Conservation (phyloP, 1,140 invertebrate genomes). For the Chlorops oryzae region DNA sequence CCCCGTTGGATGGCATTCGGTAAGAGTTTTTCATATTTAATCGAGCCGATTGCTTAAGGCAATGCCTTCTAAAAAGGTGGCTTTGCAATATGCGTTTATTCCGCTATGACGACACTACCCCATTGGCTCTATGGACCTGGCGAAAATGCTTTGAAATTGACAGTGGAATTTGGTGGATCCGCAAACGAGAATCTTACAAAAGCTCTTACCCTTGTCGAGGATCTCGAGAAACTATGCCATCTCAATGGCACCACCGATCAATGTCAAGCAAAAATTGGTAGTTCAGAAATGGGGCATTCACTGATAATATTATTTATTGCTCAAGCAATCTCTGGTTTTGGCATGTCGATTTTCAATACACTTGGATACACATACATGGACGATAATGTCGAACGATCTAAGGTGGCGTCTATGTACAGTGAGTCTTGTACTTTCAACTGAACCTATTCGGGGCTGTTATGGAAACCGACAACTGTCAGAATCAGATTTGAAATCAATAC, state of each 20-base stretch:
- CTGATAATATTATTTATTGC: constrained; percentile 56
- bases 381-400: constrained; percentile 63
- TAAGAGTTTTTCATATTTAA: constrained; percentile 14
- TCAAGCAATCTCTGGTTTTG: constrained; percentile 60
- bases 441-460: too few species aligned
- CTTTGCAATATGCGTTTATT: constrained; percentile 61
- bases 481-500: too few species aligned
- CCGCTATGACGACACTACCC: constrained; percentile 62
- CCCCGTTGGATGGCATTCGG: constrained; percentile 41
- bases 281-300: constrained; percentile 54
- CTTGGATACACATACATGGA: constrained; percentile 64
- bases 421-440: too few species aligned
- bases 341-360: constrained; percentile 58
- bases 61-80: too few species aligned
- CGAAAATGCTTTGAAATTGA: constrained; percentile 59
- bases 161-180: constrained; percentile 54
- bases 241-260: constrained; percentile 24
- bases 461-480: too few species aligned
- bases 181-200: constrained; percentile 22
- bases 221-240: constrained; percentile 30
- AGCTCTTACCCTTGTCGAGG: too few species aligned
- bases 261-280: constrained; percentile 51
- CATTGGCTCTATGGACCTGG: constrained; percentile 69
- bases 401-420: constrained; percentile 60
- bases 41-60: too few species aligned